These are phyloP conservation scores for Drosophila nigrodunni DNA, from an alignment of 1,140 invertebrate genomes.

Conservation along the genomic window DNA sequence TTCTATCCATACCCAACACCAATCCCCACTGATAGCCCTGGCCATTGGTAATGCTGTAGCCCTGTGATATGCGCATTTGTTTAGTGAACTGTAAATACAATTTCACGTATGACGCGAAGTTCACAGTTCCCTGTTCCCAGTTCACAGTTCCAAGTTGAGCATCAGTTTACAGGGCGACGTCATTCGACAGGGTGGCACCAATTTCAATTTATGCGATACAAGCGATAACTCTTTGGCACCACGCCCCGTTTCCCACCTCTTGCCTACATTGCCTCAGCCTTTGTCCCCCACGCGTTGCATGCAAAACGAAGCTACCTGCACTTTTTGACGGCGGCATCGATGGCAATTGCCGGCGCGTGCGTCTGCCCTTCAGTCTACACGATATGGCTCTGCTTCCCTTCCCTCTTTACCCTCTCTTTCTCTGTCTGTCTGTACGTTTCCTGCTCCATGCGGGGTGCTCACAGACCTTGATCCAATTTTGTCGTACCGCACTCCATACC, in stretches of 20 bases:
- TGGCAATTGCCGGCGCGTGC: conserved; percentile 47
- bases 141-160: conserved; percentile 2
- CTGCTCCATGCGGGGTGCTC: conserved; percentile 20
- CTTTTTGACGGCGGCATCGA: conserved; percentile 32
- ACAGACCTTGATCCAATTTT: conserved; percentile 75
- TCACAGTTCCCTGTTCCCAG: neutral
- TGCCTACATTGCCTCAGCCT: no score
- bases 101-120: conserved; percentile 56
- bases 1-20: neutral
- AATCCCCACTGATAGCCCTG: conserved; percentile 18
- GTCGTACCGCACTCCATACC: conserved; percentile 35
- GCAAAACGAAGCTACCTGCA: conserved; percentile 54
- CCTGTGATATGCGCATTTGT: conserved; percentile 67
- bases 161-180: conserved; percentile 20
- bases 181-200: conserved; percentile 48
- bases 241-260: neutral
- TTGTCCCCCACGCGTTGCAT: conserved; percentile 32
- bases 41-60: conserved; percentile 26
- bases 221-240: conserved; percentile 63
- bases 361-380: neutral
- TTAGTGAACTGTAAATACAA: conserved; percentile 72
- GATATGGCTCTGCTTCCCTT: neutral
- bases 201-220: conserved; percentile 70
- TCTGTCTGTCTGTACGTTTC: conserved; percentile 21
- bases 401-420: neutral